Base-by-base conservation (phyloP, 2,888 invertebrate species). In the Pterostichus niger region DNA sequence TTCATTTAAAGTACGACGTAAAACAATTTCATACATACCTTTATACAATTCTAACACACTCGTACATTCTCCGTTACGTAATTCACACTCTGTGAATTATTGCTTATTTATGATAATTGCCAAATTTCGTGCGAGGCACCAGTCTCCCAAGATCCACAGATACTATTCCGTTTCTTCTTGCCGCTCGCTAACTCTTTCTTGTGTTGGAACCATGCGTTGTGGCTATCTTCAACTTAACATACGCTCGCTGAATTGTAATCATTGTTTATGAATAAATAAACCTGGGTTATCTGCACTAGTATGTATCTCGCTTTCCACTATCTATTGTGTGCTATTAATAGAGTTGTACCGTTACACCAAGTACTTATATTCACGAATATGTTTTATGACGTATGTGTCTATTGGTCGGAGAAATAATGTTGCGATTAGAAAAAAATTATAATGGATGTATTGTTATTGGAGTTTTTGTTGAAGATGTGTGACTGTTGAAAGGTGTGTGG, bases 291-390 rank as follows among this genome's bases (percentile, higher is more conserved):
- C 75, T 75, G 33, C n/a, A 35, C 31, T 24, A 35, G 64, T 33
- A 35, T 33, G 31, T 75, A 75, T 75, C 75, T 75, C 33, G 75
- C 52, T 54, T 75, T 75, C 33, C 33, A 52, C 75, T 75, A 75
- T 75, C 75, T 75, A 75, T 75, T 75, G 75, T 75, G 33, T 33
- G 46, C 75, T 75, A 75, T 75, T 75, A 52, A 75, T 75, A 75
- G 75, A 4, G 3, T 6, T 49, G 13, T 75, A 75, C 75, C 75
- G 75, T 75, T 75, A 75, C 24, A 11, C 44, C 9, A 10, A 24
- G 24, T 46, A 24, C 54, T 75, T 52, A 33, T 75, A 31, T 75
- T 75, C 52, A 64, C 64, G n/a, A 35, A 64, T 49, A 49, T 35
- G 64, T 35, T 64, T 64, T n/a, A 13, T 35, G 24, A 24, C 24